Percentiles rank a stretch among this genome's conserved stretches.
phyloP scores from a whole-genome alignment of 2,797 vertebrate species.

The Loriculus beryllinus region DNA sequence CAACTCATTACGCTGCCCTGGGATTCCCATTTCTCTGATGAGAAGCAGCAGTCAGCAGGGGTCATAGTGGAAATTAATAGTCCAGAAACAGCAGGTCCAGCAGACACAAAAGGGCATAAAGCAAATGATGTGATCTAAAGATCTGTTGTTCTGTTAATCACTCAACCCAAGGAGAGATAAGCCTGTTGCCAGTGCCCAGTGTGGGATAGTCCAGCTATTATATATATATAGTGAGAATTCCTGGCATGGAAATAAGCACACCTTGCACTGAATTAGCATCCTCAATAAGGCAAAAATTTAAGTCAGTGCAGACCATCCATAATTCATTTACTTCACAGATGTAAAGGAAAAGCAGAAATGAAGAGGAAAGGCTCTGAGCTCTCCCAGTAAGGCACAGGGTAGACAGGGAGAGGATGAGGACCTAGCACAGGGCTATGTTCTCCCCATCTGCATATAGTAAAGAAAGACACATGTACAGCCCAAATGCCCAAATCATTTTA shows the following conservation, averaged over 20 bases:
- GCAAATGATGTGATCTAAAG: slow-evolving; percentile 43
- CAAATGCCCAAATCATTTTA: not conserved
- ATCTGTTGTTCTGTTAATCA: not conserved
- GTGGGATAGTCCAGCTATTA: not conserved
- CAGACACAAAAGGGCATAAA: slow-evolving; percentile 3
- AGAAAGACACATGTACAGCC: not conserved
- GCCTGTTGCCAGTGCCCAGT: not conserved
- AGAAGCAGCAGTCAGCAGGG: slow-evolving; percentile 27
- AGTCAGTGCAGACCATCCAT: not conserved
- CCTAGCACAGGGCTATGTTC: not conserved
- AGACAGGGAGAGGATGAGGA: not conserved
- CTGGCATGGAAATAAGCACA: not conserved
- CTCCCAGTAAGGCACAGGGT: not conserved
- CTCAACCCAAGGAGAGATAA: not conserved
- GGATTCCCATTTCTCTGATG: slow-evolving; percentile 29
- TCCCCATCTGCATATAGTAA: not conserved
- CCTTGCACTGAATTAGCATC: not conserved
- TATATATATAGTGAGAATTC: too few relatives aligned
- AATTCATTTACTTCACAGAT: not conserved
- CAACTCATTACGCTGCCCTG: not conserved
- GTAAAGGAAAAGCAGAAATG: not conserved
- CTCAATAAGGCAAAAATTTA: not conserved
- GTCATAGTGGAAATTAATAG: slow-evolving; percentile 42
- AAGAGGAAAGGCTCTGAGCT: not conserved
- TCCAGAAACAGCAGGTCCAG: slow-evolving; percentile 21